These are phyloP conservation scores for Phrynosoma blainvillii DNA, from an alignment of 2,113 vertebrate genomes.

Conservation along the genomic window DNA sequence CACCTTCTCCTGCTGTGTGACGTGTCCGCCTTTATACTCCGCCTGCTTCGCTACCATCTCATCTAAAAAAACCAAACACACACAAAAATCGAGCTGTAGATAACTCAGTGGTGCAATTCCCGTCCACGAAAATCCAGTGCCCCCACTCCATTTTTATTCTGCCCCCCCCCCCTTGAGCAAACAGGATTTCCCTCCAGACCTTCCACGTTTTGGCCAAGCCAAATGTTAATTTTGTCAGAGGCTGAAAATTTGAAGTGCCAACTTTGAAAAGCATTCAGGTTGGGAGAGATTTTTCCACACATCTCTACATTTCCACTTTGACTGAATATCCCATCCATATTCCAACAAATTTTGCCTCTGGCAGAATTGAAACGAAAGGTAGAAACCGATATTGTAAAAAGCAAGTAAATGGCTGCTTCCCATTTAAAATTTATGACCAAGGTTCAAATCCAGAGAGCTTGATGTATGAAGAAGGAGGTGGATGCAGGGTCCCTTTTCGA, in stretches of 20 bases:
- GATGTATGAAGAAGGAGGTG: conserved; percentile 38
- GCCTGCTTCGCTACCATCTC: conserved; percentile 96
- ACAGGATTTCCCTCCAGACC: conserved; percentile 55
- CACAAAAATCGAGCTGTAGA: conserved; percentile 77
- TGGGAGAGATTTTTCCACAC: no score
- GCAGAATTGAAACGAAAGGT: conserved; percentile 55
- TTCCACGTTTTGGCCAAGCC: conserved; percentile 58
- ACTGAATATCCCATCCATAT: no score
- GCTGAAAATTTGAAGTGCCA: no score
- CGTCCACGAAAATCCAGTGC: conserved; percentile 81
- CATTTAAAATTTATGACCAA: background rate
- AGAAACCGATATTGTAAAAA: conserved; percentile 10
- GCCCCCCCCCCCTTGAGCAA: conserved; percentile 54
- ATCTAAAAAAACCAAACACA: conserved; percentile 73
- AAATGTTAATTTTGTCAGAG: conserved; percentile 66
- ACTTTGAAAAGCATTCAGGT: no score
- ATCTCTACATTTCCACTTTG: no score
- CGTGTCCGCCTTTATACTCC: conserved; percentile 81
- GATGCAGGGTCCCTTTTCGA: background rate
- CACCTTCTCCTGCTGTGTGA: conserved; percentile 90
- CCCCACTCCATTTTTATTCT: conserved; percentile 44
- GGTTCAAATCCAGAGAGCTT: conserved; percentile 1
- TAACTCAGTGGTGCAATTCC: conserved; percentile 80
- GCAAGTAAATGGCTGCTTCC: background rate
- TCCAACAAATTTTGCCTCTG: conserved; percentile 39